These are phyloP conservation scores for Lasioglossum malachurum DNA, from an alignment of 2,888 invertebrate genomes.

Conservation along the genomic window DNA sequence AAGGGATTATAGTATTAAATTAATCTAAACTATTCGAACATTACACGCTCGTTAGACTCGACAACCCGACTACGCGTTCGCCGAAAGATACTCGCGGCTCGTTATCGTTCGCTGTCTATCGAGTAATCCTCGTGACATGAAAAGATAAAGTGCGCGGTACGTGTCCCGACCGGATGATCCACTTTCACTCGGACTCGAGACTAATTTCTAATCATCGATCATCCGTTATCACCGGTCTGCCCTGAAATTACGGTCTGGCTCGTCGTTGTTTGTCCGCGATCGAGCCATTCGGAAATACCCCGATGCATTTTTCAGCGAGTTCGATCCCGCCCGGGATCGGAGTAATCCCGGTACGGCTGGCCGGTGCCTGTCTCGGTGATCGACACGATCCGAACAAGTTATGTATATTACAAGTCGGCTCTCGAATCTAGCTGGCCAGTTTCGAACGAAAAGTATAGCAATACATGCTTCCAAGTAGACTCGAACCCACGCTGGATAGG, in stretches of 20 bases:
- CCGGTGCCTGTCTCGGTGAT: background rate
- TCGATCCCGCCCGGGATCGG: conserved; percentile 2
- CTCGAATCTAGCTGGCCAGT: background rate
- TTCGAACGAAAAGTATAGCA: background rate
- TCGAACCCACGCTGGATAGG: too few species aligned
- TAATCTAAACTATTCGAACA: background rate
- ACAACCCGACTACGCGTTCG: background rate
- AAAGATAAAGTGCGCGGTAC: background rate
- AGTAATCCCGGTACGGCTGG: background rate
- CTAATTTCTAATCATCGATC: conserved; percentile 27
- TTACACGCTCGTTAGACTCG: background rate
- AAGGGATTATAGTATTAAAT: background rate
- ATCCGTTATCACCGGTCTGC: conserved; percentile 10
- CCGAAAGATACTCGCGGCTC: background rate
- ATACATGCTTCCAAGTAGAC: too few species aligned
- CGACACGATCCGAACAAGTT: background rate
- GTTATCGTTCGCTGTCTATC: background rate
- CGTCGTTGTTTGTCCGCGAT: conserved; percentile 18
- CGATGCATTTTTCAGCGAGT: conserved; percentile 40
- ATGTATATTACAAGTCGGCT: background rate
- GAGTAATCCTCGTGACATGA: background rate
- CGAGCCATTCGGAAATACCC: background rate
- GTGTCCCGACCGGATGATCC: conserved; percentile 6
- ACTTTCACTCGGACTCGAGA: conserved; percentile 22
- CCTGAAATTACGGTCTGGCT: conserved; percentile 5